Conservation (phyloP, 2,113 vertebrate genomes). For the Neopipo cinnamomea region DNA sequence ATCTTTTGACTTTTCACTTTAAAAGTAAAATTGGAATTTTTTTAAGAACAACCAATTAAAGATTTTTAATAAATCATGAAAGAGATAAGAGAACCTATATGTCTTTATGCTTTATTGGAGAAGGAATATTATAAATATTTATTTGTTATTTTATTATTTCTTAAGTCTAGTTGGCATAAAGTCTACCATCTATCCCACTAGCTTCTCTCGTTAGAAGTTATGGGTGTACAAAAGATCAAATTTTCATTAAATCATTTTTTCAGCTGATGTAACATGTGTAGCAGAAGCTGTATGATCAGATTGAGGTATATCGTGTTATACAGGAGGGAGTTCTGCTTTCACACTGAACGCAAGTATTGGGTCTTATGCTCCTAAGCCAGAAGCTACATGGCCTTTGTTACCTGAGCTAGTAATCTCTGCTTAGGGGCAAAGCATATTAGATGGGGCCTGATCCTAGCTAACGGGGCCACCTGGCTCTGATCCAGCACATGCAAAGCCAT, state of each 20-base stretch:
- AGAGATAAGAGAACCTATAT: neutral
- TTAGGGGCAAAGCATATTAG: neutral
- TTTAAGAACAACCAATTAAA: conserved; percentile 21
- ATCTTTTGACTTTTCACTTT: conserved; percentile 28
- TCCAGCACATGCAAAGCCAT: neutral
- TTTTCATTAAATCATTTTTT: neutral
- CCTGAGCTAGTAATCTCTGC: neutral
- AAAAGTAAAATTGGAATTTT: neutral
- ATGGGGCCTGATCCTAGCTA: neutral
- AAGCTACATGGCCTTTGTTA: accelerated
- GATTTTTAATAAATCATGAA: neutral
- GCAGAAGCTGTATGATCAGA: neutral
- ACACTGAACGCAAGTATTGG: neutral
- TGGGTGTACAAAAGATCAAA: neutral
- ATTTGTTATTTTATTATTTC: conserved; percentile 29
- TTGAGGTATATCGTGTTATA: accelerated
- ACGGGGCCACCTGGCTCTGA: neutral
- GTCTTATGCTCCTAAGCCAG: neutral
- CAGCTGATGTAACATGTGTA: neutral
- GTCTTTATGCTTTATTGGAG: neutral
- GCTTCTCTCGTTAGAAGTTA: neutral
- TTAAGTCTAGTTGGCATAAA: neutral
- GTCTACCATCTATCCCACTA: neutral
- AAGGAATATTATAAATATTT: conserved; percentile 17
- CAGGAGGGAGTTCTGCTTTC: neutral